Evolutionary conservation across 2,113 vertebrate genomes (phyloP).

Genomic region (Merops nubicus): DNA sequence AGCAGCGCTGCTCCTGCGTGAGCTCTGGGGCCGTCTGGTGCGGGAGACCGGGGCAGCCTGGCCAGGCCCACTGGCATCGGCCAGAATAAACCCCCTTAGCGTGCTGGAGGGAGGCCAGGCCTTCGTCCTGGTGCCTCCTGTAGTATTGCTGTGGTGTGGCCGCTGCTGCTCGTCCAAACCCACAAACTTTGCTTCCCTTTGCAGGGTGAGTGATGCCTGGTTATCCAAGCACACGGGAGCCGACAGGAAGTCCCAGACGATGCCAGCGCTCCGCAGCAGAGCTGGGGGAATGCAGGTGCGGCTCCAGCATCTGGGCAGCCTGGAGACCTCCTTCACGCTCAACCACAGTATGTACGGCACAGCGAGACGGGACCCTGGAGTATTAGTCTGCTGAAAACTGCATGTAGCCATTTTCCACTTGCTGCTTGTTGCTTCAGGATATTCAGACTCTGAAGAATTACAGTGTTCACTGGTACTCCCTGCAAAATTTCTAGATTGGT

Average conservation of each 20-base stretch:
- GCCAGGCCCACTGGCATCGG: background rate
- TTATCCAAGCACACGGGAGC: slow-evolving; percentile 83
- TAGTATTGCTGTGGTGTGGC: accelerated
- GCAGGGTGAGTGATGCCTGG: slow-evolving; percentile 87
- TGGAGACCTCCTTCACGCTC: slow-evolving; percentile 92
- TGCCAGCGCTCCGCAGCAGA: slow-evolving; percentile 90
- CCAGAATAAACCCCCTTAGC: accelerated
- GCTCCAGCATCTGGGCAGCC: slow-evolving; percentile 88
- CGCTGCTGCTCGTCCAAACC: accelerated
- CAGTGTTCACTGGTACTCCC: background rate
- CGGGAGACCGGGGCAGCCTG: background rate
- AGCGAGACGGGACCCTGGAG: background rate
- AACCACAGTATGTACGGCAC: slow-evolving; percentile 84
- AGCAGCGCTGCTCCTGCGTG: background rate
- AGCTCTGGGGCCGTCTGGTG: background rate
- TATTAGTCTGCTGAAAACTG: background rate
- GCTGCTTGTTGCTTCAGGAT: background rate
- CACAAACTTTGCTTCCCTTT: background rate
- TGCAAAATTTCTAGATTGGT: background rate
- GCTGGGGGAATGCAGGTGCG: slow-evolving; percentile 85
- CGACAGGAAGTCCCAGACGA: slow-evolving; percentile 92
- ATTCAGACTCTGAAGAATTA: background rate
- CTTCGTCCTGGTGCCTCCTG: accelerated
- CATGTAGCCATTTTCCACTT: background rate
- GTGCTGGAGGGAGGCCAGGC: background rate